Conservation (phyloP, 2,888 invertebrate species). For the Melanophora roralis region DNA sequence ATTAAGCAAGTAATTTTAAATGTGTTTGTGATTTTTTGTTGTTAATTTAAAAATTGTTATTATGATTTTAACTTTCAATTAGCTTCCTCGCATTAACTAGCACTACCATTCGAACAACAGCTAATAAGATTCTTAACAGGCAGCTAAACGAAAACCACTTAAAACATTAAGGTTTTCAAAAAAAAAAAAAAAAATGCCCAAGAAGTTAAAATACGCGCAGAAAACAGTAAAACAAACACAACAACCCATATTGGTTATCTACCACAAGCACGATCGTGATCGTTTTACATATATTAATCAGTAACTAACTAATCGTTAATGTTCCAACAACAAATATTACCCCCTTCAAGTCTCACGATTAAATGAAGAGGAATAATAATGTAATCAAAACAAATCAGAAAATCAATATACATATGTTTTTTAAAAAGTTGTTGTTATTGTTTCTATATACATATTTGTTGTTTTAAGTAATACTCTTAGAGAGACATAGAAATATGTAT, state of each 20-base stretch:
- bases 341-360: background rate
- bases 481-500: no score
- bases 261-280: slow-evolving; percentile 6
- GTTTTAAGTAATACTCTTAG: no score
- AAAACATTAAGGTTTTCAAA: slow-evolving; percentile 16
- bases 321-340: background rate
- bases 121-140: slow-evolving; percentile 25
- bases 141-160: slow-evolving; percentile 5
- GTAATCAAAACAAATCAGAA: background rate
- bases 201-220: slow-evolving; percentile 12
- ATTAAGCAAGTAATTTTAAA: slow-evolving; percentile 28
- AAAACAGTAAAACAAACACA: slow-evolving; percentile 1
- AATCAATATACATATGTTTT: slow-evolving; percentile 11
- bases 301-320: background rate
- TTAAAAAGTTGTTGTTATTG: background rate
- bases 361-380: slow-evolving; percentile 6
- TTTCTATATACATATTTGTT: background rate
- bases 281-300: background rate
- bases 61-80: slow-evolving; percentile 45
- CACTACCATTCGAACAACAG: slow-evolving; percentile 1
- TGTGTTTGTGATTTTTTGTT: background rate
- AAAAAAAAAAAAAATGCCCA: background rate
- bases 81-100: slow-evolving; percentile 30
- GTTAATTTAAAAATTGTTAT: slow-evolving; percentile 9
- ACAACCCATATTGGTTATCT: background rate